Base-by-base conservation (phyloP, 2,113 vertebrate genomes). In the Boleophthalmus pectinirostris region DNA sequence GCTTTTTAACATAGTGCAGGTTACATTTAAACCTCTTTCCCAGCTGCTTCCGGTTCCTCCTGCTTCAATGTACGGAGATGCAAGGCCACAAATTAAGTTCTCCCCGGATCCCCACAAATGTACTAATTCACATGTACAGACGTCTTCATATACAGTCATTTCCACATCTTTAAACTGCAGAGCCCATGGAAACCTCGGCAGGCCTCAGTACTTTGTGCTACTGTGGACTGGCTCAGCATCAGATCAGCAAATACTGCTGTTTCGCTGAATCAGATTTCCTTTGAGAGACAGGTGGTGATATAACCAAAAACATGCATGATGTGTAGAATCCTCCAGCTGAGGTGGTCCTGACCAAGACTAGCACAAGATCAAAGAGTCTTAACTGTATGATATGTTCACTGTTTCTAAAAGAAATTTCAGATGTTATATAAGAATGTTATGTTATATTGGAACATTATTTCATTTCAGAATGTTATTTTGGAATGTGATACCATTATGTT, bases 91-190 rank as follows among this genome's bases (percentile, higher is more conserved):
- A n/a, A 38, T 64, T 20, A 38, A 20, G 29, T 38, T 64, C 13
- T n/a, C 8, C 6, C 6, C 13, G 3, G 11, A 49, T 16, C 14
- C 14, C 14, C 21, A 13, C 10, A 23, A 57, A 57, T 24, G 72
- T 82, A 78, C 80, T 78, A 77, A 67, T 51, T 11, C 58, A 58
- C 47, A 43, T 84, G 79, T 80, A 87, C n/a, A n/a, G n/a, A n/a
- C 58, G 58, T 72, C 47, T 70, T 51, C 58, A 66, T 85, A 85
- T 82, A 4, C 29, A 85, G 71, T 81, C 4, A 43, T 25, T 66
- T 29, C 18, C 29, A 64, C 2, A 8, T 35, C 61, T 64, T 35
- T n/a, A 74, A 71, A 68, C 49, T 54, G 75, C 29, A 63, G 4
- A 56, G 56, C 69, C 63, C 70, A 61, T 78, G 11, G 66, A 53